A percentile compares a stretch with the other conserved stretches of the same genome.
Evolutionary conservation across 2,888 invertebrate genomes (phyloP).

Genomic region (Sicus ferrugineus): DNA sequence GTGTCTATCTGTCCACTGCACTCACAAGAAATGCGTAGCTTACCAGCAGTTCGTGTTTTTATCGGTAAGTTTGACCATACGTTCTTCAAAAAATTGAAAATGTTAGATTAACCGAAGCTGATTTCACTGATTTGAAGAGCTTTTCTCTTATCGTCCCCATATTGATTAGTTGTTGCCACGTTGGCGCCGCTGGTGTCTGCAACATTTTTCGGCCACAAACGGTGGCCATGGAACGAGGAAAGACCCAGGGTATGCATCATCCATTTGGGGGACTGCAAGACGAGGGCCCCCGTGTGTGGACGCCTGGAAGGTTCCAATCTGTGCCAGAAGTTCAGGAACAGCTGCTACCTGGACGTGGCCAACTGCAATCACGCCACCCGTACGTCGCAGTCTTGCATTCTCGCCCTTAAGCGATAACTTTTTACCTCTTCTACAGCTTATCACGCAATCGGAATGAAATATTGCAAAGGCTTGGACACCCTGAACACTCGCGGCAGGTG

Average conservation of each 20-base stretch:
- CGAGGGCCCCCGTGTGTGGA: conserved; percentile 17
- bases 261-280: not conserved
- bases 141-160: not conserved
- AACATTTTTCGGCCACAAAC: not conserved
- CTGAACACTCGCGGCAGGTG: not conserved
- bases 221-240: not conserved
- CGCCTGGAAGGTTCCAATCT: conserved; percentile 23
- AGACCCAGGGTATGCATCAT: conserved; percentile 25
- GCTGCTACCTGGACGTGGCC: conserved; percentile 13
- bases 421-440: not conserved
- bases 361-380: conserved; percentile 26
- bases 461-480: not conserved
- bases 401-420: not conserved
- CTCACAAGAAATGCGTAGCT: not conserved
- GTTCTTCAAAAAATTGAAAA: not conserved
- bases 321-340: conserved; percentile 27
- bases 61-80: not conserved
- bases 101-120: not conserved
- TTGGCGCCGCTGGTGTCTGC: not conserved
- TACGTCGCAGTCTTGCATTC: not conserved
- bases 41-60: not conserved
- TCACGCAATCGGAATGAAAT: not conserved
- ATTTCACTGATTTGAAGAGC: not conserved
- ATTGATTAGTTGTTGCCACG: not conserved
- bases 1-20: no score